Base-by-base conservation (phyloP, 2,113 vertebrate species). In the Melanocharis versteri region DNA sequence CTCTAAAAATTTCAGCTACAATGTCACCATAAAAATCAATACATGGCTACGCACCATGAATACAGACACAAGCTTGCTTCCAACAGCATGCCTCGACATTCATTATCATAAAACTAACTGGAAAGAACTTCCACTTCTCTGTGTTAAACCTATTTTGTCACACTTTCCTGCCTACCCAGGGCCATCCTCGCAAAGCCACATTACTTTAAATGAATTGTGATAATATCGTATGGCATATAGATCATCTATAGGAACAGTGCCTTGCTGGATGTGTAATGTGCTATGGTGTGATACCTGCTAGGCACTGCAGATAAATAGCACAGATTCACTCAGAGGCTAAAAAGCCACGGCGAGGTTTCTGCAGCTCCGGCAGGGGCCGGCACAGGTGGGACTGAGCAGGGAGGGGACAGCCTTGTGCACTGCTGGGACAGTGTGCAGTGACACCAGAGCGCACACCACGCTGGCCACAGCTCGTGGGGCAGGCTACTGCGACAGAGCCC, bases 11-110 rank as follows among this genome's bases (percentile, higher is more conserved):
- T 97, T 97, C 97, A 96, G 93, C 95, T 97, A 94, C 95, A 94
- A 73, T 82, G 23, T 96, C 70, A 42, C 97, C 96, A 97, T 98
- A 96, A 97, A 98, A 98, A 98, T 98, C 97, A 98, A 98, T 98
- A 96, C 64, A 79, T 78, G 89, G 80, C 89, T 94, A 97, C 5
- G 4, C 95, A 83, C 94, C 89, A 79, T 98, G 97, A 97, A 98
- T 98, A 96, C 96, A 96, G 96, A 98, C 96, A 83, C 82, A 93
- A 93, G 60, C 77, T 92, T 47, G 70, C 94, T 96, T 96, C 82
- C 65, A 80, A 89, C 62, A 82, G 89, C 35, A 19, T n/a, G 30
- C 21, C 90, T 90, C 83, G 87, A 75, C 72, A 90, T 96, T 95
- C 91, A 96, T 96, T 97, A 96, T 96, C 93, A 96, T 97, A 92